Base-by-base conservation (phyloP, 37 sponge, comb jelly and placozoan genomes). In the Axinella damicornis region DNA sequence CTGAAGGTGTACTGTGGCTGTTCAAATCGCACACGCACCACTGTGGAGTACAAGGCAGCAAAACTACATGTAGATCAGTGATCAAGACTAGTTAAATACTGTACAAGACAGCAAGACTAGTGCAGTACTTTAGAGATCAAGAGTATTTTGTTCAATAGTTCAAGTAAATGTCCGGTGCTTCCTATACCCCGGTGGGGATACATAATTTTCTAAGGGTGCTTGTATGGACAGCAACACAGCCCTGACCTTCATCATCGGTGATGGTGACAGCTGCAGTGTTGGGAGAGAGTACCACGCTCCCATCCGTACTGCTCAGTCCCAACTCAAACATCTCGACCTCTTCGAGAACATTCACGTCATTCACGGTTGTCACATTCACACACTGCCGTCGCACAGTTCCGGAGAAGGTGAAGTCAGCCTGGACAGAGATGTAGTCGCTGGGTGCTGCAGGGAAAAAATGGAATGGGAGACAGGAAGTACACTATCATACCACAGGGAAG, bases 11-110 rank as follows among this genome's bases (percentile, higher is more conserved):
- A 75, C 21, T 17, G 4, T 38, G 72, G 52, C 24, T 54, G 53
- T 31, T 65, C 84, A 53, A 83, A 74, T 2, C 46, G 41, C 52
- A 83, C 73, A 30, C 27, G 21, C 2, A 63, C 66, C 40, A 53
- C 84, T 83, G 65, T 11, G 68, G n/a, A n/a, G n/a, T n/a, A n/a
- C n/a, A n/a, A n/a, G n/a, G n/a, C n/a, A n/a, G n/a, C n/a, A n/a
- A n/a, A n/a, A n/a, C n/a, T n/a, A n/a, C n/a, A n/a, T n/a, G n/a
- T n/a, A n/a, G n/a, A n/a, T n/a, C n/a, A n/a, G n/a, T n/a, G n/a
- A n/a, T n/a, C n/a, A n/a, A n/a, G n/a, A n/a, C n/a, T n/a, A n/a
- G n/a, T n/a, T n/a, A n/a, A n/a, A n/a, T n/a, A n/a, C n/a, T n/a
- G n/a, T n/a, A n/a, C n/a, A n/a, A n/a, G n/a, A n/a, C n/a, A n/a